A percentile compares a stretch with the other conserved stretches of the same genome.
Evolutionary conservation across 1,140 invertebrate species (phyloP).

Genomic region (Nephotettix cincticeps): DNA sequence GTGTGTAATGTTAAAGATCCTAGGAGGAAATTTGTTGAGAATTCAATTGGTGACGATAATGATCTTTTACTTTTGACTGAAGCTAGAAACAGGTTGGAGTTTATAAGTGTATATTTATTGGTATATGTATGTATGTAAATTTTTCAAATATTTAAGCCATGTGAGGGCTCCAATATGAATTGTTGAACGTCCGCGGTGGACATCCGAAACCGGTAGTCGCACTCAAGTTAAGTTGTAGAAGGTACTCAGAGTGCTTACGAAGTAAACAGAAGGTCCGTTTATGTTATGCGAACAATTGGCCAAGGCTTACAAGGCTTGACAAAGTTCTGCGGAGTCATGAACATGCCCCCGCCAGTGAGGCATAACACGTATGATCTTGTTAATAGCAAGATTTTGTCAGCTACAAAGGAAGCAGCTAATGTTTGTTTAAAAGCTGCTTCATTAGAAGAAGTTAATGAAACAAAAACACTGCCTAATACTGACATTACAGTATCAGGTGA

Average conservation of each 20-base stretch:
- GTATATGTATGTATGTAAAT: too few species aligned
- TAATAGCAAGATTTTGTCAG: background rate
- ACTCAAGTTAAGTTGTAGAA: background rate
- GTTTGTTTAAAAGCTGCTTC: background rate
- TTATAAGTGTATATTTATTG: too few species aligned
- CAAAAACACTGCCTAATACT: slow-evolving; percentile 20
- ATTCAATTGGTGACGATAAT: too few species aligned
- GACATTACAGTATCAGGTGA: slow-evolving; percentile 36
- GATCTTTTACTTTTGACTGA: too few species aligned
- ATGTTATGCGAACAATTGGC: background rate
- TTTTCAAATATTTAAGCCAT: too few species aligned
- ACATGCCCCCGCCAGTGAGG: background rate
- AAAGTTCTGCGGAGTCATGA: slow-evolving; percentile 5
- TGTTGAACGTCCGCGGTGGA: too few species aligned
- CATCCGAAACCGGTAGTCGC: too few species aligned
- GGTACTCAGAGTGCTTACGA: background rate
- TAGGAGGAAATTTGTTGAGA: too few species aligned
- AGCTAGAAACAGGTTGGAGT: too few species aligned
- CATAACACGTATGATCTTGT: background rate
- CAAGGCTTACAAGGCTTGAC: background rate
- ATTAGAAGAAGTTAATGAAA: slow-evolving; percentile 23
- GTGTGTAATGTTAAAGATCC: too few species aligned
- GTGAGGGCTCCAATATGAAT: too few species aligned
- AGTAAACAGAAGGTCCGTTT: slow-evolving; percentile 11
- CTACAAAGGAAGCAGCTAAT: background rate